These are phyloP conservation scores for Melospiza melodia DNA, from an alignment of 2,113 vertebrate genomes.

Conservation along the genomic window DNA sequence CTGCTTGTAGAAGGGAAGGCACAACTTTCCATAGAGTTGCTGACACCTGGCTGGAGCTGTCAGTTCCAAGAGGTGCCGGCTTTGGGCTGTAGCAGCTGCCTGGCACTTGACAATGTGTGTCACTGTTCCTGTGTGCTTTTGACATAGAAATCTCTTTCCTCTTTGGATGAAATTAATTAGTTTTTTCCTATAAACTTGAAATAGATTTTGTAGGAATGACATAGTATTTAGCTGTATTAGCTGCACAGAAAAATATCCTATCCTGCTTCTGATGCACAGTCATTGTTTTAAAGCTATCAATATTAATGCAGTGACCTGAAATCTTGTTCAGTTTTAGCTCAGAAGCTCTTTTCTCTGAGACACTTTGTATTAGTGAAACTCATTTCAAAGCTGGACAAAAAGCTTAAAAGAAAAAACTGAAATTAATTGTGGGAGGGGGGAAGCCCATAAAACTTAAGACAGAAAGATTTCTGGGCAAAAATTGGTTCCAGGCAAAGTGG, in stretches of 20 bases:
- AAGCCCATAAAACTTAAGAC: neutral
- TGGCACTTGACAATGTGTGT: neutral
- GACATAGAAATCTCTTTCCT: neutral
- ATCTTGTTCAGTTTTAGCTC: neutral
- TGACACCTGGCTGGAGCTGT: neutral
- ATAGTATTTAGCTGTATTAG: neutral
- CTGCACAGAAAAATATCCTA: neutral
- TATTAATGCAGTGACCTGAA: conserved; percentile 3
- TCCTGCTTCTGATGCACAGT: neutral
- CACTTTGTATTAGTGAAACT: neutral
- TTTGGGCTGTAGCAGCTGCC: neutral
- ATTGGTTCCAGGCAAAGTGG: neutral
- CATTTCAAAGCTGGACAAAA: neutral
- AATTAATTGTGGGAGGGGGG: neutral
- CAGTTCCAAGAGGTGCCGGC: neutral
- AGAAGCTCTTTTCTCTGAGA: neutral
- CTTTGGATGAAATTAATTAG: neutral
- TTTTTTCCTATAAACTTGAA: neutral
- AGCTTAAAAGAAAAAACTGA: neutral
- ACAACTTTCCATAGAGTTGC: neutral
- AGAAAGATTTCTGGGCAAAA: neutral
- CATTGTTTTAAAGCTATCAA: neutral
- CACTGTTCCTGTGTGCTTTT: neutral
- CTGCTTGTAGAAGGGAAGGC: neutral
- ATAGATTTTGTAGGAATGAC: neutral